phyloP scores from a whole-genome alignment of 2,797 vertebrate species.

The Sebastiscus tertius region DNA sequence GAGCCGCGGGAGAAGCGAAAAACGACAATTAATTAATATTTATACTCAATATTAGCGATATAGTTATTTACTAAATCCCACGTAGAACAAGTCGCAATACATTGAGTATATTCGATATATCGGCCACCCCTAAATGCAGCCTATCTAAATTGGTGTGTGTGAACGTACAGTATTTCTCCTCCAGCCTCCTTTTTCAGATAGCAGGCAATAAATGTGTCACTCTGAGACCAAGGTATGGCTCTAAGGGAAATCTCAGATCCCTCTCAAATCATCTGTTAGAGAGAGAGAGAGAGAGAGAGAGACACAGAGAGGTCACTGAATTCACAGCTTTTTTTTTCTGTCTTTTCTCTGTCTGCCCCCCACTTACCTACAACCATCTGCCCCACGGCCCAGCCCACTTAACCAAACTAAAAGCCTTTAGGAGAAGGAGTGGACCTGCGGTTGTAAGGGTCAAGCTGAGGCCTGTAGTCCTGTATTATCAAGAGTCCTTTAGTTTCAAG shows the following conservation, averaged over 20 bases:
- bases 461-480: slow-evolving; percentile 23
- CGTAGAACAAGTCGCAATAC: not conserved
- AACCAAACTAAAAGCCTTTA: slow-evolving; percentile 56
- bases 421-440: slow-evolving; percentile 24
- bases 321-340: slow-evolving; percentile 17
- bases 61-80: no score
- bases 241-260: slow-evolving; percentile 52
- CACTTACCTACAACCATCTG: slow-evolving; percentile 45
- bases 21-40: no score
- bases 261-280: slow-evolving; percentile 56
- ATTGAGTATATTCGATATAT: not conserved
- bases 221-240: slow-evolving; percentile 46
- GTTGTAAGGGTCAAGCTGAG: slow-evolving; percentile 38
- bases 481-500: slow-evolving; percentile 39
- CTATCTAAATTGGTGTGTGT: not conserved
- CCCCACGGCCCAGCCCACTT: slow-evolving; percentile 46
- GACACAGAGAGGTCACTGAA: slow-evolving; percentile 38
- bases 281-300: slow-evolving; percentile 6
- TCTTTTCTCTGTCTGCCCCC: slow-evolving; percentile 4
- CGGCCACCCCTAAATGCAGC: not conserved
- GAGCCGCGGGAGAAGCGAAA: no score
- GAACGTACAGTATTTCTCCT: not conserved
- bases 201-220: slow-evolving; percentile 62
- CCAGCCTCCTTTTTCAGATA: slow-evolving; percentile 32
- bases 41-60: no score